Percentiles rank a stretch among this genome's conserved stretches.
Conservation (phyloP, 2,888 invertebrate species). For the Napeogenes inachia region DNA sequence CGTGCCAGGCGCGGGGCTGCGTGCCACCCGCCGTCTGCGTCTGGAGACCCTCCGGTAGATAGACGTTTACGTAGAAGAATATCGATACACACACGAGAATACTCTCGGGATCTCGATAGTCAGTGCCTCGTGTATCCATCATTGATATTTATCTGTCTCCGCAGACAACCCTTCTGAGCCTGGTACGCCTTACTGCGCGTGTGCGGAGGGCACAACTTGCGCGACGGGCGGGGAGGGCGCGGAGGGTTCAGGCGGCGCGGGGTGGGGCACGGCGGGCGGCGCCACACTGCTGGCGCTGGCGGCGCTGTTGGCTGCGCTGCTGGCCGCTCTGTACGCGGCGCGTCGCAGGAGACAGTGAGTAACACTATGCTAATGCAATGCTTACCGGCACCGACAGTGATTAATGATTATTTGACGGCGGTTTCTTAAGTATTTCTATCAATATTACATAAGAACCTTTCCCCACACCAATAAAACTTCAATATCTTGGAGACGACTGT, state of each 20-base stretch:
- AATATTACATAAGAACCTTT: too few species aligned
- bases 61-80: not conserved
- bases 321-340: conserved; percentile 48
- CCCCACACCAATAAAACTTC: too few species aligned
- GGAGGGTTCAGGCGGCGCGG: conserved; percentile 27
- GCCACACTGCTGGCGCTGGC: conserved; percentile 47
- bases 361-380: too few species aligned
- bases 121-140: too few species aligned
- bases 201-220: conserved; percentile 56
- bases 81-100: not conserved
- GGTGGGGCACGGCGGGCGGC: conserved; percentile 42
- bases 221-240: conserved; percentile 29
- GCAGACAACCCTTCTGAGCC: conserved; percentile 52
- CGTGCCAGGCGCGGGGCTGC: conserved; percentile 76
- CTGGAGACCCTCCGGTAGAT: conserved; percentile 51
- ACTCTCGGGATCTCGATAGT: too few species aligned
- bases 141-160: too few species aligned
- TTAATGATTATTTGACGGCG: too few species aligned
- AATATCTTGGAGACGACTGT: too few species aligned
- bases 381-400: too few species aligned
- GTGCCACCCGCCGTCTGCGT: conserved; percentile 63
- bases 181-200: conserved; percentile 55
- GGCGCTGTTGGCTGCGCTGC: conserved; percentile 44
- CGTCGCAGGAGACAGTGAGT: conserved; percentile 63
- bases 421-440: too few species aligned